Conservation (phyloP, 2,113 vertebrate genomes). For the Thymallus thymallus region DNA sequence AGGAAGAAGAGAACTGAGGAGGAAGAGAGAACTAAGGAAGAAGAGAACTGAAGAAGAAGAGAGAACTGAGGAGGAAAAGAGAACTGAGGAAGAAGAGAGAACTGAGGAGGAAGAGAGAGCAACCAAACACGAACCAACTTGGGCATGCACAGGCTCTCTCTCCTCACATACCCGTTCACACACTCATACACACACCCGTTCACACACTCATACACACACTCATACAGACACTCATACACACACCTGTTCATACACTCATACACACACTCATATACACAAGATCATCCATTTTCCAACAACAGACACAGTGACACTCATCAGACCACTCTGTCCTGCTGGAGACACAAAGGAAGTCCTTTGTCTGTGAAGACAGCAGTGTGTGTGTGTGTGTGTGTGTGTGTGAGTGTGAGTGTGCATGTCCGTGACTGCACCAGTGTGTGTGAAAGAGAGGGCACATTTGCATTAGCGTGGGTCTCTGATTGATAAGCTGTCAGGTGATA, state of each 20-base stretch:
- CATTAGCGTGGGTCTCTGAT: constrained; percentile 37
- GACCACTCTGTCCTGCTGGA: constrained; percentile 34
- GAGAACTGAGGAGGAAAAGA: too few species aligned
- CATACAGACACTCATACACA: too few species aligned
- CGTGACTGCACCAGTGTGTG: constrained; percentile 17
- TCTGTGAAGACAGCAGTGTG: constrained; percentile 17
- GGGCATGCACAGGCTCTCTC: background rate
- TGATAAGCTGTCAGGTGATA: constrained; percentile 57
- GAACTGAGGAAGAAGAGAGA: constrained; percentile 17
- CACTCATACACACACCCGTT: too few species aligned
- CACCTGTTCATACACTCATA: too few species aligned
- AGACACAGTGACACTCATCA: constrained; percentile 22
- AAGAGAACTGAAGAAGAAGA: too few species aligned
- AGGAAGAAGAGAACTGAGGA: too few species aligned
- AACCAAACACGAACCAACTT: background rate
- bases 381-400: constrained; percentile 7
- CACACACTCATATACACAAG: too few species aligned
- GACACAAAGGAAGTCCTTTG: constrained; percentile 31
- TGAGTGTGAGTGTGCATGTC: too few species aligned
- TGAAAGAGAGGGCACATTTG: constrained; percentile 22
- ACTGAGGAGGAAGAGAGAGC: constrained; percentile 5
- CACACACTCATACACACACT: too few species aligned
- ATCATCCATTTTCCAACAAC: constrained; percentile 18
- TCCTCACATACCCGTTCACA: constrained; percentile 4
- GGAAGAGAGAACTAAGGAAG: too few species aligned